Conservation (phyloP, 2,797 vertebrate species). For the Spea hammondii region DNA sequence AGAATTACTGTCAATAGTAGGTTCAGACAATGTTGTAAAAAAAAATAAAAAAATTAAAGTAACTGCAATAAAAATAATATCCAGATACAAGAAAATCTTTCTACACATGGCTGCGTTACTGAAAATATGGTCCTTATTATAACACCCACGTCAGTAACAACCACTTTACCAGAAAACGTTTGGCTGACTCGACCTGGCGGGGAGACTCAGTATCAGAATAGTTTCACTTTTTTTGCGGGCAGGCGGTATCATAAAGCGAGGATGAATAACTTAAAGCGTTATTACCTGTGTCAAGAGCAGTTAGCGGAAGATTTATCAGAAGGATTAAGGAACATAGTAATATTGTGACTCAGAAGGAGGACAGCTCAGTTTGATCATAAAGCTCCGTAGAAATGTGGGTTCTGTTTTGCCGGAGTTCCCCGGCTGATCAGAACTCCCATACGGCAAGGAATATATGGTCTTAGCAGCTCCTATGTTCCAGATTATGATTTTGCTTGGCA, state of each 20-base stretch:
- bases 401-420: neutral
- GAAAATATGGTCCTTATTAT: neutral
- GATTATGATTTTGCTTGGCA: too few relatives aligned
- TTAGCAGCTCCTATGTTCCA: too few relatives aligned
- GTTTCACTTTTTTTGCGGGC: neutral
- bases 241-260: neutral
- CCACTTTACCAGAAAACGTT: neutral
- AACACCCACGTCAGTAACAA: neutral
- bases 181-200: neutral
- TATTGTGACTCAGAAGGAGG: conserved; percentile 4
- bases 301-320: conserved; percentile 4
- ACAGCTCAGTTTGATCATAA: neutral
- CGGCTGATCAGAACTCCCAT: neutral
- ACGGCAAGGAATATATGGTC: too few relatives aligned
- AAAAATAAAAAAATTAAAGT: neutral
- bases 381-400: neutral
- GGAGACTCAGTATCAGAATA: conserved; percentile 6
- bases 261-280: conserved; percentile 3
- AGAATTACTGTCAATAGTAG: too few relatives aligned
- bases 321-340: conserved; percentile 7
- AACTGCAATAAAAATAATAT: neutral
- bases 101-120: neutral
- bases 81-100: neutral
- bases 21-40: too few relatives aligned
- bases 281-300: conserved; percentile 18